These are phyloP conservation scores for Chrysodeixis includens DNA, from an alignment of 2,888 invertebrate species.

Conservation along the genomic window DNA sequence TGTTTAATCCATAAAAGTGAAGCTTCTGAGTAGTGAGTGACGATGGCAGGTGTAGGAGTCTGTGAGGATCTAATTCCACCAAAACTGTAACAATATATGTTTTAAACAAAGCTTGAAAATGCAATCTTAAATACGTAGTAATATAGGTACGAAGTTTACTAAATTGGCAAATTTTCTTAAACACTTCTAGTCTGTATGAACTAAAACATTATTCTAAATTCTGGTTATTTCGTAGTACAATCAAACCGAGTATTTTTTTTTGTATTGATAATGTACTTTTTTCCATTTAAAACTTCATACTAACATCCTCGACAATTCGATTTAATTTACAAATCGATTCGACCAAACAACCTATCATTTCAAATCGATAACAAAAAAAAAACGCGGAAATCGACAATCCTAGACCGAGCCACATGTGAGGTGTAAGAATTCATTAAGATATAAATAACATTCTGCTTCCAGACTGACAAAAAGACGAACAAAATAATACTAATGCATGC, in stretches of 20 bases:
- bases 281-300: background rate
- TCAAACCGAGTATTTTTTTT: no score
- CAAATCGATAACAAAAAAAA: constrained; percentile 31
- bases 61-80: constrained; percentile 29
- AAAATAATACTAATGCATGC: constrained; percentile 70
- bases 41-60: constrained; percentile 30
- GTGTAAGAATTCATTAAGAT: constrained; percentile 48
- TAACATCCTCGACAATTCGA: background rate
- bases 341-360: background rate
- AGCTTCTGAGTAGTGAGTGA: constrained; percentile 29
- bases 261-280: no score
- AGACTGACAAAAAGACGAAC: constrained; percentile 63
- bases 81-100: constrained; percentile 25
- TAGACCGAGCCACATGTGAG: constrained; percentile 46
- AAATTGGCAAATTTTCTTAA: no score
- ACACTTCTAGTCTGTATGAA: no score
- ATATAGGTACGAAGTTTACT: background rate
- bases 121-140: background rate
- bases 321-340: constrained; percentile 24
- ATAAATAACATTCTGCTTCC: constrained; percentile 54
- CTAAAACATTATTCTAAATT: no score
- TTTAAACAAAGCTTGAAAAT: constrained; percentile 2
- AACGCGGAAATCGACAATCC: constrained; percentile 45
- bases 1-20: constrained; percentile 28
- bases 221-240: no score